Percentiles rank a stretch among this genome's conserved stretches.
Conservation (phyloP, 2,888 invertebrate genomes). For the Heteromyza rotundicornis region DNA sequence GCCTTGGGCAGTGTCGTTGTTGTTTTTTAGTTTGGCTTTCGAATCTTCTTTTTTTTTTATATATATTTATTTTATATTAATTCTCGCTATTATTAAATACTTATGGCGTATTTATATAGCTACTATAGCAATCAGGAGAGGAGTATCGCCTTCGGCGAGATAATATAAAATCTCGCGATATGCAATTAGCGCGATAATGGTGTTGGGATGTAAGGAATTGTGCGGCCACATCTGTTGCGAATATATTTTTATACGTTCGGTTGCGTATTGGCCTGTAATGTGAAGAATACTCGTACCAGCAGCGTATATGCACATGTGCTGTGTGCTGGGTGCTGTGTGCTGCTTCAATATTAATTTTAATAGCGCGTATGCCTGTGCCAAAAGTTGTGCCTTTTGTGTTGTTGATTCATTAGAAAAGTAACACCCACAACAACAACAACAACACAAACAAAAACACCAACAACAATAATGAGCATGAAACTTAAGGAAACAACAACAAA, state of each 20-base stretch:
- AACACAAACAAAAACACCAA: not conserved
- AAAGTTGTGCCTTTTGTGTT: not conserved
- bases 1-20: not conserved
- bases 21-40: not conserved
- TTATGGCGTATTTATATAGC: not conserved
- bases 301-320: no score
- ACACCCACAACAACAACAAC: not conserved
- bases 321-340: not conserved
- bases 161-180: not conserved
- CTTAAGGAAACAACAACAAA: no score
- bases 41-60: not conserved
- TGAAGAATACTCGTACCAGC: no score
- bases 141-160: not conserved
- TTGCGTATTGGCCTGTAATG: no score
- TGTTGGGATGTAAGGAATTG: not conserved
- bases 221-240: not conserved
- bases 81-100: not conserved
- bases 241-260: no score
- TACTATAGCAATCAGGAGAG: not conserved
- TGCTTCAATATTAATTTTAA: not conserved
- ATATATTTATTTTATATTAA: not conserved
- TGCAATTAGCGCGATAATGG: not conserved
- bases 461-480: not conserved
- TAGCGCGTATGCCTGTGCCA: not conserved
- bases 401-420: not conserved